phyloP scores from a whole-genome alignment of 2,113 vertebrate species.

The Notiomystis cincta region DNA sequence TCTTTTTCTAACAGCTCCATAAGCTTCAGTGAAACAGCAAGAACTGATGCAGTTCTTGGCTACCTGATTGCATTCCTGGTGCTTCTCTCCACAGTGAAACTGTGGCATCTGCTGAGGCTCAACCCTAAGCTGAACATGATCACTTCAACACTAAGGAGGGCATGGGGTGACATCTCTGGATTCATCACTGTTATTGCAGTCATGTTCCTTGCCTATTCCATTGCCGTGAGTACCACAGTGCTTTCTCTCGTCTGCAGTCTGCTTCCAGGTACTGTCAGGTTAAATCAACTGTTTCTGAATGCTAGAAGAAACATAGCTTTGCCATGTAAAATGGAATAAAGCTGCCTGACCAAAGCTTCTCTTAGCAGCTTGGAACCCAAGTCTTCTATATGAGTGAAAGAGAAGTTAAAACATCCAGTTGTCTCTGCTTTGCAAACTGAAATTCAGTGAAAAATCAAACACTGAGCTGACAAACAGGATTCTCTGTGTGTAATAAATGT shows the following conservation, averaged over 20 bases:
- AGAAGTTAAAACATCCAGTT: neutral
- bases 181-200: slow-evolving; percentile 85
- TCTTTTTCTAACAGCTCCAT: slow-evolving; percentile 72
- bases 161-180: slow-evolving; percentile 93
- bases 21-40: slow-evolving; percentile 89
- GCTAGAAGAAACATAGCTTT: neutral
- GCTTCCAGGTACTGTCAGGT: neutral
- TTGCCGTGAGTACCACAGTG: slow-evolving; percentile 77
- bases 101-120: slow-evolving; percentile 93
- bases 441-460: neutral
- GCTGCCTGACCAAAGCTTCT: neutral
- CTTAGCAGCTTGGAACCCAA: neutral
- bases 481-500: neutral
- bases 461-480: neutral
- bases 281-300: neutral
- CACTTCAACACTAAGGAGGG: slow-evolving; percentile 84
- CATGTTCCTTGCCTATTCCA: slow-evolving; percentile 92
- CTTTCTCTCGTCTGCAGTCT: neutral
- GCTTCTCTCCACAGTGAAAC: slow-evolving; percentile 88
- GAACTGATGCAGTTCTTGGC: slow-evolving; percentile 84
- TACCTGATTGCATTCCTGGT: slow-evolving; percentile 93
- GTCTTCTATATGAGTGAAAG: neutral
- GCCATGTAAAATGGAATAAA: neutral
- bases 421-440: neutral
- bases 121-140: slow-evolving; percentile 94